Conservation (phyloP, 2,797 vertebrate genomes). For the Lutjanus argentimaculatus region DNA sequence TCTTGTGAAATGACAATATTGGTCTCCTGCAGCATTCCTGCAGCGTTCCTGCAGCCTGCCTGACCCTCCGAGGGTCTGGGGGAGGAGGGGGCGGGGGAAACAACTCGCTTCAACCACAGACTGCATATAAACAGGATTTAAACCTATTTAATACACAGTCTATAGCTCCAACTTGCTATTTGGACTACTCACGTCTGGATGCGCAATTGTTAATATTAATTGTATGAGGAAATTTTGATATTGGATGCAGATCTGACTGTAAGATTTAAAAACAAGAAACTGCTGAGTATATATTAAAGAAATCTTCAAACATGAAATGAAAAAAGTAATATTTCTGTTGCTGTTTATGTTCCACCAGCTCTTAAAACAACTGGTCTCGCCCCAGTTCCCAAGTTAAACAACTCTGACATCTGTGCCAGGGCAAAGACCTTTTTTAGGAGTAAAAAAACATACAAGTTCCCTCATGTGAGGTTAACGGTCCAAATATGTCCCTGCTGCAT, state of each 20-base stretch:
- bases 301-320: background rate
- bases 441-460: background rate
- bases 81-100: too few relatives aligned
- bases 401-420: conserved; percentile 7
- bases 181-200: too few relatives aligned
- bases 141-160: too few relatives aligned
- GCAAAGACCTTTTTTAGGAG: conserved; percentile 28
- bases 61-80: too few relatives aligned
- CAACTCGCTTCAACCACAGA: too few relatives aligned
- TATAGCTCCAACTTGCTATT: too few relatives aligned
- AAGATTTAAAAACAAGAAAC: conserved; percentile 5
- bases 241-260: background rate
- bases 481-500: conserved; percentile 47
- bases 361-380: conserved; percentile 10
- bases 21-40: too few relatives aligned
- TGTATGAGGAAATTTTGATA: background rate
- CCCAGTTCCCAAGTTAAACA: conserved; percentile 2
- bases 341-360: conserved; percentile 1
- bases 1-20: too few relatives aligned
- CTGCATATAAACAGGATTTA: too few relatives aligned
- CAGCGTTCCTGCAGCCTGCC: too few relatives aligned
- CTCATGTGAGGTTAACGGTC: conserved; percentile 35
- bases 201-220: background rate
- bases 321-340: background rate
- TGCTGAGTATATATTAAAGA: background rate